Base-by-base conservation (phyloP, 2,888 invertebrate species). In the Halictus ligatus region DNA sequence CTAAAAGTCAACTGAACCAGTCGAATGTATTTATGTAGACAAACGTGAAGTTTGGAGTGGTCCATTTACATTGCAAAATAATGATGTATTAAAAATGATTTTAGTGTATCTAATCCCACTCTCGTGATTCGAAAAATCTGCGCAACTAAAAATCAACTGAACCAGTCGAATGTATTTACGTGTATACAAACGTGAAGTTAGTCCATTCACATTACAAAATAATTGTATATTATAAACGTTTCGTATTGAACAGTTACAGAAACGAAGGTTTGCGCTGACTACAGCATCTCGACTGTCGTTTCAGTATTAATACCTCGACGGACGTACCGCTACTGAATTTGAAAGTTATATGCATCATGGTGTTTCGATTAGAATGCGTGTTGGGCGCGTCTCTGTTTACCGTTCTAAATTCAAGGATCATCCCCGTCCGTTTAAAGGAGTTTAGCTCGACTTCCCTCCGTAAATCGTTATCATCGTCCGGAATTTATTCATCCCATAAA, bases 401-500 rank as follows among this genome's bases (percentile, higher is more conserved):
- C 40, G n/a, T 12, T 43, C n/a, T 43, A 71, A 71, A 71, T 43
- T 21, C 21, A 21, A 40, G 69, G 69, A 71, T 67, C 18, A 67
- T 67, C 67, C 67, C 67, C 8, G 3, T n/a, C 1, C 69, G 21
- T 71, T 40, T 10, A n/a, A 40, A 69, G 69, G 40, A 43, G 40
- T 71, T 40, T 43, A 40, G 35, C 69, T 69, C 43, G 40, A 40
- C 10, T 69, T 71, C n/a, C 12, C 43, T 43, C 43, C 12, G 43
- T n/a, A n/a, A 40, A 40, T 21, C 69, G 69, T 71, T 71, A 71
- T 43, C 69, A n/a, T 71, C 69, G 69, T 40, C 69, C 12, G 69
- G 69, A 35, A 40, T 71, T 71, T 71, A 71, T 40, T 71, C 69
- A 40, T 71, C 10, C 40, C 69, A 71, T 71, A 71, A 71, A 71